These are phyloP conservation scores for Eurypyga helias DNA, from an alignment of 2,113 vertebrate genomes.

Conservation along the genomic window DNA sequence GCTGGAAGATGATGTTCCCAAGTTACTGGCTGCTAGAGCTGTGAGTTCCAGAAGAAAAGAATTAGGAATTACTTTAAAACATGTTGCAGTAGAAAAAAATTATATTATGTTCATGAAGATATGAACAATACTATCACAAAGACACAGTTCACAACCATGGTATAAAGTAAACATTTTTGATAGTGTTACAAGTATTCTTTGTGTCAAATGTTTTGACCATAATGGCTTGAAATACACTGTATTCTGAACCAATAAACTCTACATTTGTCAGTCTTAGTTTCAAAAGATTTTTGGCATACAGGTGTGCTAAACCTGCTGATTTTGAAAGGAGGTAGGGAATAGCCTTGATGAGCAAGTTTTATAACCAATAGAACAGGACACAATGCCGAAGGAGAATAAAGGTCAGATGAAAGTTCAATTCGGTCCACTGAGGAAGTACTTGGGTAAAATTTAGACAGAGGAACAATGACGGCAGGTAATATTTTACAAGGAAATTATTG, in stretches of 20 bases:
- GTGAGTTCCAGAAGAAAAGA: neutral
- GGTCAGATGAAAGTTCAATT: neutral
- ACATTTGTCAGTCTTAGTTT: neutral
- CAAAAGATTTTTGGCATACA: neutral
- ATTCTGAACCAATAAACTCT: neutral
- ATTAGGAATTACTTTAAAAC: neutral
- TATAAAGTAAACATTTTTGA: neutral
- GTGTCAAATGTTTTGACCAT: neutral
- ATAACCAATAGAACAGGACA: neutral
- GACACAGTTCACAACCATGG: neutral
- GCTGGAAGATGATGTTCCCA: neutral
- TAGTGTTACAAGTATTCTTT: neutral
- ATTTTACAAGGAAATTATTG: neutral
- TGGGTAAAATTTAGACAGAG: neutral
- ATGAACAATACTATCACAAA: neutral
- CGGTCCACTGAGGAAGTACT: neutral
- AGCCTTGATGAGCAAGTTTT: neutral
- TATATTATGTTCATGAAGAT: neutral
- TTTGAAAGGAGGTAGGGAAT: neutral
- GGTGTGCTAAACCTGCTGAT: neutral
- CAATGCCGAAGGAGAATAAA: neutral
- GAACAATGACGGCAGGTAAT: neutral
- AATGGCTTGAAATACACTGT: neutral
- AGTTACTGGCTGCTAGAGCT: neutral
- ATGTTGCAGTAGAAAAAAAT: neutral